Evolutionary conservation across 2,113 vertebrate species (phyloP).

Genomic region (Pelvicachromis taeniatus): DNA sequence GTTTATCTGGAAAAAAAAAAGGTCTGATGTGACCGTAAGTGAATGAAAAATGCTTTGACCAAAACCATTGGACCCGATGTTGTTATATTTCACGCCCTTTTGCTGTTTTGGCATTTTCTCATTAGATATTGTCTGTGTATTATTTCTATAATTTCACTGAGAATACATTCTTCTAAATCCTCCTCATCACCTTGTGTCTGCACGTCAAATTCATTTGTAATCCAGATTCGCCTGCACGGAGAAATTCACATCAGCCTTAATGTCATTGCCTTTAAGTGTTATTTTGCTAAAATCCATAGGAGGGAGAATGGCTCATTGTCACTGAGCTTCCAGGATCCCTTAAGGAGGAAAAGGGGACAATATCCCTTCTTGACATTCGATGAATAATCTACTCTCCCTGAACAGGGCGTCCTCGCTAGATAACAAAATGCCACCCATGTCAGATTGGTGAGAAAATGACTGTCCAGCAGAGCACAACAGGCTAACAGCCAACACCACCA

Average conservation of each 20-base stretch:
- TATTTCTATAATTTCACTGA: background rate
- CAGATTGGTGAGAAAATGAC: constrained; percentile 64
- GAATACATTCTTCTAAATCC: background rate
- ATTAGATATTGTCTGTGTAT: background rate
- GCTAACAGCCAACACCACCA: constrained; percentile 32
- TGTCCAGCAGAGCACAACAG: constrained; percentile 59
- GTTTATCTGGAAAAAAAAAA: background rate
- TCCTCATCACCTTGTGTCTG: background rate
- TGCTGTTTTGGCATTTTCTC: background rate
- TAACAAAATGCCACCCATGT: constrained; percentile 71
- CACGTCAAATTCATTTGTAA: background rate
- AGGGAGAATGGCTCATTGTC: background rate
- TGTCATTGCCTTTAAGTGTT: constrained; percentile 26
- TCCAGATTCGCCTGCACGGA: background rate
- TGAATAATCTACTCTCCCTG: constrained; percentile 54
- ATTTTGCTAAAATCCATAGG: constrained; percentile 4
- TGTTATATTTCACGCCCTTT: background rate
- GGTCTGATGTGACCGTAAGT: background rate
- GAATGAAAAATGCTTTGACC: background rate
- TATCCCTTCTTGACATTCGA: constrained; percentile 65
- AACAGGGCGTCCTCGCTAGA: constrained; percentile 44
- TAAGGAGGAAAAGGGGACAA: constrained; percentile 6
- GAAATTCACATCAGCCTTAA: constrained; percentile 22
- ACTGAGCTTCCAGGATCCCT: constrained; percentile 16
- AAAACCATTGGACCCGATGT: background rate